Evolutionary conservation across 2,888 invertebrate genomes (phyloP), one percentile per base, ranked within the genome.

Genomic region (Tipula lateralis): DNA sequence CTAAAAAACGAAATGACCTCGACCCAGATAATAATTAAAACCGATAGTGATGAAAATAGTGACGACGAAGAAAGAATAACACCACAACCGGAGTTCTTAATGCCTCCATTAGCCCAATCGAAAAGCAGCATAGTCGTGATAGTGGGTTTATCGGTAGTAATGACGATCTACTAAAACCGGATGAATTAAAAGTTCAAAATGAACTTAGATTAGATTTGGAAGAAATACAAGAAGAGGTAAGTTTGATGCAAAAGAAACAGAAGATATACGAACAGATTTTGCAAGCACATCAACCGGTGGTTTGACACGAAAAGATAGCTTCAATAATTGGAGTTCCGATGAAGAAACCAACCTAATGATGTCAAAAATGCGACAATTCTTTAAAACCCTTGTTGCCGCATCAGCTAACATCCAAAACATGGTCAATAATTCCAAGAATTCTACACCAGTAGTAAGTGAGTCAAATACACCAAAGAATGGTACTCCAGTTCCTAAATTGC

Each of bases 291-390:
- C 85, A 9, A 91, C 93, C 1, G 91, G 92, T 50, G 89, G 89
- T 85, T 90, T 96, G 32, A 94, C 94, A 44, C 92, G 96, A 86
- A 96, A 96, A 90, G 96, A 97, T 89, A 96, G 96, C 89, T 97
- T 97, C 91, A 97, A 96, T 89, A 97, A 97, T 88, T 97, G 97
- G 96, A 96, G 96, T 86, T 96, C 96, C 2, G 97, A 97, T 88
- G 97, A 97, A 89, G 97, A 97, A 91, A 97, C 97, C 1, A 97
- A 97, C 89, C 91, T 97, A 82, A 97, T 97, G 97, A 97, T 97
- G 97, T 96, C 95, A 44, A 97, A 96, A 91, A 96, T 97, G 96
- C 92, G 96, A 1, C 96, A 96, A 87, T 96, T 97, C 89, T 96
- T 97, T 90, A 97, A 96, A 90, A 96, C 96, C 84, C 95, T 97